Percentiles rank a stretch among this genome's conserved stretches.
These are phyloP conservation scores for Teleogryllus occipitalis DNA, from an alignment of 1,140 invertebrate genomes.

Conservation along the genomic window DNA sequence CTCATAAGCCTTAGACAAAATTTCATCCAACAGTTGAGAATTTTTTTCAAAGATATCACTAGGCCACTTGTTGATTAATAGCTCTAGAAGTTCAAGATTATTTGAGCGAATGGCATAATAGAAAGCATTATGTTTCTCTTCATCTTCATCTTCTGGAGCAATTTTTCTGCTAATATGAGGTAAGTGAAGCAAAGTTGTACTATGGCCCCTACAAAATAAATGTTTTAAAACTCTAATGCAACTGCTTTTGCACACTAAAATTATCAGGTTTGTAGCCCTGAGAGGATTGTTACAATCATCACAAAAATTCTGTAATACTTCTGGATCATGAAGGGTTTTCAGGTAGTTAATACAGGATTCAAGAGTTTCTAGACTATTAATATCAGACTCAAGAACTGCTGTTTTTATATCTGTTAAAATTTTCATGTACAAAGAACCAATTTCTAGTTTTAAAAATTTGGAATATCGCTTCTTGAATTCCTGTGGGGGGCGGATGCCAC, in stretches of 20 bases:
- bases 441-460: too few species aligned
- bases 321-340: not conserved
- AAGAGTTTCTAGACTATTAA: too few species aligned
- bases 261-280: not conserved
- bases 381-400: too few species aligned
- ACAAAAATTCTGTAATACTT: not conserved
- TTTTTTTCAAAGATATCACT: conserved; percentile 9
- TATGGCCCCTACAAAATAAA: not conserved
- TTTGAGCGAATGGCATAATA: conserved; percentile 19
- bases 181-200: not conserved
- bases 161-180: not conserved
- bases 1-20: conserved; percentile 20
- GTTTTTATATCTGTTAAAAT: too few species aligned
- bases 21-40: conserved; percentile 13
- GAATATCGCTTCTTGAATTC: too few species aligned
- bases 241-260: not conserved
- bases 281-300: not conserved
- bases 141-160: conserved; percentile 11
- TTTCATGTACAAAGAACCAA: too few species aligned
- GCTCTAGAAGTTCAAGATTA: conserved; percentile 18
- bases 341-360: too few species aligned
- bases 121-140: conserved; percentile 17
- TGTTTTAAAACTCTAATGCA: not conserved
- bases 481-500: too few species aligned
- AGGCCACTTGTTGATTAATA: conserved; percentile 22